phyloP scores from a whole-genome alignment of 2,888 invertebrate genomes.

The Callinectes sapidus region DNA sequence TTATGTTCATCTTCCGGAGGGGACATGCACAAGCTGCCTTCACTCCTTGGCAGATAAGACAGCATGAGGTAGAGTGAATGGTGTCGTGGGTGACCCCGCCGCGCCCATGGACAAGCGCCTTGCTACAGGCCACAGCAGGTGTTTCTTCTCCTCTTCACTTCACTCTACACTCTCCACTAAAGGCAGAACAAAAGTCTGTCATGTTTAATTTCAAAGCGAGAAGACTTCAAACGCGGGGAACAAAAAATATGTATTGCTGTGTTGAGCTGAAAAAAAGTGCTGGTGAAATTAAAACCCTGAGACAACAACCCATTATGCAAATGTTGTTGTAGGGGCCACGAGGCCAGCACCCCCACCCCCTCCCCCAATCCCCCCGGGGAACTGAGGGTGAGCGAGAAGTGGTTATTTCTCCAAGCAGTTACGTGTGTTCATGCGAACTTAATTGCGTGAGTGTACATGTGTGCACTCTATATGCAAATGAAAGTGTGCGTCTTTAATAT shows the following conservation, averaged over 20 bases:
- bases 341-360: neutral
- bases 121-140: neutral
- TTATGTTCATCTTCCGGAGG: neutral
- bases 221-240: neutral
- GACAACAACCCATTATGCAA: constrained; percentile 27
- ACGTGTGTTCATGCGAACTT: constrained; percentile 32
- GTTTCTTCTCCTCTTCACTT: neutral
- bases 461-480: constrained; percentile 36
- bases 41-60: neutral
- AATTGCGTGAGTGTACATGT: constrained; percentile 34
- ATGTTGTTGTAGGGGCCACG: constrained; percentile 30
- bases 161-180: neutral
- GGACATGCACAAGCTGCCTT: neutral
- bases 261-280: neutral
- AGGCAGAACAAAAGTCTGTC: neutral
- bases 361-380: neutral
- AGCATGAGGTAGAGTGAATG: neutral
- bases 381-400: constrained; percentile 25
- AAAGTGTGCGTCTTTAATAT: constrained; percentile 36
- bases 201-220: neutral
- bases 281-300: neutral
- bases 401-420: constrained; percentile 27
- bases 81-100: neutral
- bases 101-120: neutral
- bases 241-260: constrained; percentile 15